Base-by-base conservation (phyloP, 2,113 vertebrate genomes). In the Pterophyllum scalare region DNA sequence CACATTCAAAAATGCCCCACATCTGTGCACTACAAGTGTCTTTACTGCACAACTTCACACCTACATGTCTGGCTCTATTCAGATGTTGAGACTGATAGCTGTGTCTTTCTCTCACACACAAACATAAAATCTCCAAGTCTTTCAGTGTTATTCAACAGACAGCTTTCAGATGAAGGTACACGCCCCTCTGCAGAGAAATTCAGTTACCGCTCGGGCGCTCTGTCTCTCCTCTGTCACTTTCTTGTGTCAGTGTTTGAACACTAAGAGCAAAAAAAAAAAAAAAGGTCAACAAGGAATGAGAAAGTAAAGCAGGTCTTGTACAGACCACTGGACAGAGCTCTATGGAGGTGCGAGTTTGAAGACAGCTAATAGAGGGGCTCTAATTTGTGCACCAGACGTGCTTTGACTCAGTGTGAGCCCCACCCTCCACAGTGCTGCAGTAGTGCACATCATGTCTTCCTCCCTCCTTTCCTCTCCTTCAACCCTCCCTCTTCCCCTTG, bases 361-460 rank as follows among this genome's bases (percentile, higher is more conserved):
- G 70, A 49, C 13, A n/a, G 19, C 60, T 22, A 62, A 24, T 56
- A 54, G 19, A 70, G 77, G 77, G 80, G 70, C 22, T 80, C 31
- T 86, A 64, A 77, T 91, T 87, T 85, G 79, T 88, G 89, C 76
- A 78, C 62, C 87, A 92, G 79, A 91, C 83, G n/a, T 87, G 88
- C 86, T 77, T 90, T 62, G 82, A 86, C 79, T 92, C 77, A 74
- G 52, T 77, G 70, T 17, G 61, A 92, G 90, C 92, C 84, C 93
- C 92, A 85, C 93, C 93, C 93, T 88, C 86, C 62, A 88, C 77
- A 62, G 35, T 93, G 91, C 94, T 89, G 93, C 93, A 95, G 91
- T 89, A 86, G 75, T 72, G 87, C 84, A 88, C 87, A 89, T 91
- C 88, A 90, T 77, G 76, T 89, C 83, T 84, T 52, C 38, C 61